These are phyloP conservation scores for Lacerta agilis DNA, from an alignment of 2,797 vertebrate genomes.

Conservation along the genomic window DNA sequence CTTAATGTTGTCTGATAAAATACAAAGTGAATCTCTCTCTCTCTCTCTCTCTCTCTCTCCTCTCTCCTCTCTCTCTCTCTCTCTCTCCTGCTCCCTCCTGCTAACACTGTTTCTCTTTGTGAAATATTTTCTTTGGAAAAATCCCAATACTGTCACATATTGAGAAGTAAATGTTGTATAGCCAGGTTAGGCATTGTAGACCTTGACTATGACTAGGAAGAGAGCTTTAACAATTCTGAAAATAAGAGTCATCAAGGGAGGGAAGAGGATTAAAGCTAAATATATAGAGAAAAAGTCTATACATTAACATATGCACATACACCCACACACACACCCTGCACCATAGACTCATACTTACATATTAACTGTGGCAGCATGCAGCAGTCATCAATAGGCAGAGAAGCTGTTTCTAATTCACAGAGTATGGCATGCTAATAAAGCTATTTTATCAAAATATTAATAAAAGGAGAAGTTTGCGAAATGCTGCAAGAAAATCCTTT, in stretches of 20 bases:
- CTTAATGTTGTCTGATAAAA: constrained; percentile 72
- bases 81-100: constrained; percentile 45
- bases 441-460: constrained; percentile 74
- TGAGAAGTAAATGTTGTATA: constrained; percentile 41
- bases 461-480: constrained; percentile 55
- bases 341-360: constrained; percentile 2
- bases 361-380: constrained; percentile 30
- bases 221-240: constrained; percentile 50
- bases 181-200: constrained; percentile 44
- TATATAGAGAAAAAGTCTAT: constrained; percentile 5
- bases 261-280: constrained; percentile 41
- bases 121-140: constrained; percentile 25
- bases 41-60: constrained; percentile 53
- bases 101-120: constrained; percentile 29
- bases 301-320: too few species aligned
- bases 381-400: constrained; percentile 34
- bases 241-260: constrained; percentile 37
- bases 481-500: constrained; percentile 54
- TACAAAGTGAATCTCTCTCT: constrained; percentile 53
- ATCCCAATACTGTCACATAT: constrained; percentile 24
- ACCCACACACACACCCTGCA: not conserved
- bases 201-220: constrained; percentile 28
- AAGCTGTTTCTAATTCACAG: constrained; percentile 50
- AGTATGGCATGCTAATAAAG: constrained; percentile 46
- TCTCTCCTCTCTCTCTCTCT: constrained; percentile 46